These are phyloP conservation scores for Agrochola lychnidis DNA, from an alignment of 2,888 invertebrate genomes.

Conservation along the genomic window DNA sequence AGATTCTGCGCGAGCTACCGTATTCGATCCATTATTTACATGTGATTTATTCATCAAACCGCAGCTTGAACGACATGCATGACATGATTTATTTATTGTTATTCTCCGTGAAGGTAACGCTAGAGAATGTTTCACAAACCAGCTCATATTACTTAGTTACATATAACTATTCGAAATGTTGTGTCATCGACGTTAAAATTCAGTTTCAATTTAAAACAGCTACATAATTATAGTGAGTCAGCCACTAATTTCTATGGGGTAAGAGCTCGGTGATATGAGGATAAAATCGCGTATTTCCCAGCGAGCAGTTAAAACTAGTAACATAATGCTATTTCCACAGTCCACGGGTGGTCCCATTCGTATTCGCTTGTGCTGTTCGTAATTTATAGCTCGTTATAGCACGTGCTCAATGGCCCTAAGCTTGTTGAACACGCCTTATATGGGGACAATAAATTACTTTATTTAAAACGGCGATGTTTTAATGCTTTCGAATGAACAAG, in stretches of 20 bases:
- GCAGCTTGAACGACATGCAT: slow-evolving; percentile 22
- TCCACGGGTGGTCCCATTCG: slow-evolving; percentile 66
- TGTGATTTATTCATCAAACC: slow-evolving; percentile 21
- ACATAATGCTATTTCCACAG: slow-evolving; percentile 43
- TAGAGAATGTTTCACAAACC: slow-evolving; percentile 32
- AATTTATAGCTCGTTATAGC: slow-evolving; percentile 61
- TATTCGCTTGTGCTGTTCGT: slow-evolving; percentile 53
- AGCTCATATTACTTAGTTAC: slow-evolving; percentile 24
- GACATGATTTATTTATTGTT: slow-evolving; percentile 20
- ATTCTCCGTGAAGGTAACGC: slow-evolving; percentile 15
- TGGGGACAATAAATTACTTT: slow-evolving; percentile 46
- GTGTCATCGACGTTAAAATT: slow-evolving; percentile 18
- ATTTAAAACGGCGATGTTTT: slow-evolving; percentile 25
- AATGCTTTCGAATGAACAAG: neutral
- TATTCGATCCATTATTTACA: slow-evolving; percentile 6
- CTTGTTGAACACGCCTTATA: slow-evolving; percentile 50
- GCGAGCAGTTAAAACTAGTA: slow-evolving; percentile 39
- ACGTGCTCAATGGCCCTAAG: slow-evolving; percentile 47
- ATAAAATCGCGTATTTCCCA: slow-evolving; percentile 61
- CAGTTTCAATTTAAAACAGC: slow-evolving; percentile 21
- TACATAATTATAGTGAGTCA: slow-evolving; percentile 31
- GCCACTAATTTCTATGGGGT: neutral
- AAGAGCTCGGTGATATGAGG: slow-evolving; percentile 41
- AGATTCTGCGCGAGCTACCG: slow-evolving; percentile 9
- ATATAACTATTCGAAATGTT: slow-evolving; percentile 13